Base-by-base conservation (phyloP, 2,797 vertebrate genomes). In the Sciurus vulgaris region DNA sequence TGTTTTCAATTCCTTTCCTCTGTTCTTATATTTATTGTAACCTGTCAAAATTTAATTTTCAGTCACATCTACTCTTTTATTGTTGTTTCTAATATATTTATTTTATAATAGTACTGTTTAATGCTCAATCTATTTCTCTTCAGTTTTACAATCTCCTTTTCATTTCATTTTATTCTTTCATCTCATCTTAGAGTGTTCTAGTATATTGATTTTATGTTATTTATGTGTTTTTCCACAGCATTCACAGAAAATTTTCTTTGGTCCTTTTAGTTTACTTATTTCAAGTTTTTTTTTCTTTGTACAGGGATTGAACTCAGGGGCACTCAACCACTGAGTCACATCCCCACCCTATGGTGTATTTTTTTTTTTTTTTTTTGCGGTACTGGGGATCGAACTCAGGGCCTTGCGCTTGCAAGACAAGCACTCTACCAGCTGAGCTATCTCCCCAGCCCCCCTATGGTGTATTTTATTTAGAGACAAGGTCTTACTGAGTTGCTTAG, bases 121-220 rank as follows among this genome's bases (percentile, higher is more conserved):
- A 5, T 35, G 17, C 10, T 81, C 86, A 22, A 28, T 81, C 83
- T 82, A 73, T 35, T 81, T 74, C 38, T 56, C 54, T 63, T 67
- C 51, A 61, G 67, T 35, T 87, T 83, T 86, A 59, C 33, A 69
- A 76, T 72, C 20, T 84, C 87, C 41, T 93, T 87, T 90, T 76
- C 51, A 79, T 83, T 86, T 79, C 14, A 70, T 44, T 95, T 54
- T 76, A 7, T 26, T 61, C 38, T 81, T 77, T 63, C 69, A 90
- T 69, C 28, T 84, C 38, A 63, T 54, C 38, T 85, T 59, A 44
- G 11, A 65, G 24, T 20, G 22, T 18, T 44, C 20, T 49, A 59
- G 18, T 65, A 84, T 59, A 82, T 3, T 54, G 41, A 87, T n/a
- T 92, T 83, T 73, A 82, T 41, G 11, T 59, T 95, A n/a, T 63